Evolutionary conservation across 2,797 vertebrate genomes (phyloP), one percentile per base, ranked within the genome.

Genomic region (Cygnus olor): DNA sequence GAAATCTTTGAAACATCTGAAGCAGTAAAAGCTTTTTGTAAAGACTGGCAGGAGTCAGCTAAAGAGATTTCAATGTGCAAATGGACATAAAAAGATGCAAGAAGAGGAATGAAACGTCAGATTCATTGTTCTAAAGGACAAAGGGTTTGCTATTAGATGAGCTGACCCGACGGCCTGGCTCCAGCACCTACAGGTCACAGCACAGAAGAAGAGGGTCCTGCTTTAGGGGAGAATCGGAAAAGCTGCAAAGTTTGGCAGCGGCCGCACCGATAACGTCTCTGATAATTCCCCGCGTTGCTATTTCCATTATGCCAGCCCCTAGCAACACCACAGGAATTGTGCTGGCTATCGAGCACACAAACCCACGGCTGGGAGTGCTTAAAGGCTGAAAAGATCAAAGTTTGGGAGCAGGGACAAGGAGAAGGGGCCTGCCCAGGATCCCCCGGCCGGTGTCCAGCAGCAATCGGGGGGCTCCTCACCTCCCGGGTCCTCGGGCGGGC

Each of bases 1-100:
- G 94, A 85, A 44, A 88, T 91, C 94, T 96, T 86, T 94, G 93
- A 95, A 93, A 83, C 77, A 93, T 94, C 95, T 87, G 79, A 96
- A 91, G 91, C 95, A 63, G 94, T 63, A 65, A 93, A 96, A 94
- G 94, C 93, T 93, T 88, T 96, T 96, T 95, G 90, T 94, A 57
- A 85, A 72, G 95, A 90, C 95, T 96, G 94, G 95, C 80, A 80
- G 93, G 94, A 96, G 95, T 71, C 82, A 80, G 91, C 80, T 57
- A 70, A 96, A 95, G 91, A 76, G 95, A 95, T 97, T 95, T 96
- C 93, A 96, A 96, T 94, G 95, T 96, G 94, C 92, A 96, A 96
- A 96, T 96, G 91, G 93, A 96, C 92, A 95, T 44, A 81, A 94
- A 96, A 89, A 95, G 94, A 95, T 96, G 95, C 94, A 81, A 82